Percentiles rank a stretch among this genome's conserved stretches.
Conservation (phyloP, 2,888 invertebrate species). For the Desoria tigrina region DNA sequence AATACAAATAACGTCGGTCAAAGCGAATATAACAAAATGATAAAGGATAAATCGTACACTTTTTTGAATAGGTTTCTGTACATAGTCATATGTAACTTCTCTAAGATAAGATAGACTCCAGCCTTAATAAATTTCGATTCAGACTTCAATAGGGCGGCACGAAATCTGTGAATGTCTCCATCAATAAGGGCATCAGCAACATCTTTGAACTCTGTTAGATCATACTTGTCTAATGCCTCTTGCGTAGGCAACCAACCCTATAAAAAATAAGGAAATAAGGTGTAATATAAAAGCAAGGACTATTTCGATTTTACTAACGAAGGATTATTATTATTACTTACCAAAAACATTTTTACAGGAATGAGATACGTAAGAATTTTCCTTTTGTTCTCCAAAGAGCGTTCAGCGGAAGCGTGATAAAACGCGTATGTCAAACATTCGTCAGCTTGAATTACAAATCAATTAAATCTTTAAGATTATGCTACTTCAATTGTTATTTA, state of each 20-base stretch:
- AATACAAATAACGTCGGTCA: not conserved
- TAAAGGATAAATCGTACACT: conserved; percentile 66
- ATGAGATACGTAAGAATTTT: conserved; percentile 91
- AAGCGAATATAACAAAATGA: not conserved
- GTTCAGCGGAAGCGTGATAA: conserved; percentile 75
- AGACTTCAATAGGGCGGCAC: conserved; percentile 78
- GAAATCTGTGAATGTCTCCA: conserved; percentile 82
- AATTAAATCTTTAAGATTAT: not conserved
- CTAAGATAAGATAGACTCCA: conserved; percentile 96
- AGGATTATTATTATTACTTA: conserved; percentile 52
- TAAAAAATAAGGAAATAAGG: conserved; percentile 23
- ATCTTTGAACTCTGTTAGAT: conserved; percentile 86
- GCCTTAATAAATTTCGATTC: conserved; percentile 91
- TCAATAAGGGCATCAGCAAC: conserved; percentile 83
- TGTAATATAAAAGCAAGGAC: not conserved
- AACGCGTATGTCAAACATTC: conserved; percentile 91
- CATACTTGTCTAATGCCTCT: conserved; percentile 79
- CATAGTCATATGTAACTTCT: conserved; percentile 91
- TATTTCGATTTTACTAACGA: too few relatives aligned
- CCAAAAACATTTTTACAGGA: conserved; percentile 93
- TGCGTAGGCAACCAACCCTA: conserved; percentile 88
- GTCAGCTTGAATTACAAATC: conserved; percentile 67
- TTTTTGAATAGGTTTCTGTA: conserved; percentile 95
- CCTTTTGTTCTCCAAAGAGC: conserved; percentile 81
- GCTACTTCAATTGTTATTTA: not conserved